Evolutionary conservation across 2,888 invertebrate genomes (phyloP).

Genomic region (Molorchus minor): DNA sequence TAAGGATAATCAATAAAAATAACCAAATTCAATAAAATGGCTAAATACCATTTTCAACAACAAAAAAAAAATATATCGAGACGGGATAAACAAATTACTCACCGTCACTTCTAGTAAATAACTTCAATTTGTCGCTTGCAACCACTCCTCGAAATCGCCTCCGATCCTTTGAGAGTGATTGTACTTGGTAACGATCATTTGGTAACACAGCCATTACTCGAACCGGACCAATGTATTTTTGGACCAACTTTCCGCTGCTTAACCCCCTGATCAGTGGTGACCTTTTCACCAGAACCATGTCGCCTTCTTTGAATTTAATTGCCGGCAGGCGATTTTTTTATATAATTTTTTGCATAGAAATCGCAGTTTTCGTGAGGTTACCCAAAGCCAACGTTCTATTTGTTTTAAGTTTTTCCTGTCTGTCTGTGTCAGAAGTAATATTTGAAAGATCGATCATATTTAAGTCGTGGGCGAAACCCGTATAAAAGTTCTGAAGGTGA

Average conservation of each 20-base stretch:
- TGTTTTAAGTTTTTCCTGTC: too few relatives aligned
- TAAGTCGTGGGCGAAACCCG: constrained; percentile 1
- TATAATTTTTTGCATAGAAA: constrained; percentile 4
- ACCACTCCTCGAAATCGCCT: constrained; percentile 33
- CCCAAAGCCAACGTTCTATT: background rate
- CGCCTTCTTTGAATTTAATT: constrained; percentile 3
- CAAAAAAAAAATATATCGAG: background rate
- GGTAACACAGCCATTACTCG: constrained; percentile 22
- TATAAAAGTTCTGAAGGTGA: constrained; percentile 1
- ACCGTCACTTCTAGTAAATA: background rate
- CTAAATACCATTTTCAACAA: too few relatives aligned
- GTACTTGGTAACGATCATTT: constrained; percentile 30
- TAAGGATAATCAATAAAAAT: too few relatives aligned
- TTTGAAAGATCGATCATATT: background rate
- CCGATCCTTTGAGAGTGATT: constrained; percentile 28
- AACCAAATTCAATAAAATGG: too few relatives aligned
- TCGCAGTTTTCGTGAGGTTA: constrained; percentile 5
- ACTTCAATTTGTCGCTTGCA: constrained; percentile 10
- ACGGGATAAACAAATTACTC: background rate
- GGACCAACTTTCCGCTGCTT: constrained; percentile 33
- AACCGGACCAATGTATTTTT: constrained; percentile 32
- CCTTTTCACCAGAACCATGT: constrained; percentile 23
- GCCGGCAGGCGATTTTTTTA: constrained; percentile 1
- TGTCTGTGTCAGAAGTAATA: background rate
- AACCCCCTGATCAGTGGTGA: constrained; percentile 28